Conservation (phyloP, 1,140 invertebrate genomes). For the Vanessa tameamea region DNA sequence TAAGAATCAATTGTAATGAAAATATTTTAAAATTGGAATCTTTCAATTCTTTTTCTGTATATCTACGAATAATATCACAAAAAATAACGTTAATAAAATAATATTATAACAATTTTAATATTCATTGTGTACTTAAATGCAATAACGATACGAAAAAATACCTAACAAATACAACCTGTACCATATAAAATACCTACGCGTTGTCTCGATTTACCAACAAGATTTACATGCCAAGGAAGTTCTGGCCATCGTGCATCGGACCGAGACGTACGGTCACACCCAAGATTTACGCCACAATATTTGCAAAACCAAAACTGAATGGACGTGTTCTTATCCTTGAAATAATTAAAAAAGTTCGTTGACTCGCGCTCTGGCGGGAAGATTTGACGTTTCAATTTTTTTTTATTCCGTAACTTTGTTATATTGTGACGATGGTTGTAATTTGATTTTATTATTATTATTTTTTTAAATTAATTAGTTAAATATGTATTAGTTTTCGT, state of each 20-base stretch:
- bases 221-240: constrained; percentile 69
- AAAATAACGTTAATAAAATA: not conserved
- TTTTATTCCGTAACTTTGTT: constrained; percentile 11
- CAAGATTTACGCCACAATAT: constrained; percentile 69
- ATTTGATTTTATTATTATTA: not conserved
- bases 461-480: too few species aligned
- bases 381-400: constrained; percentile 38
- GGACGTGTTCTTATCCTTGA: constrained; percentile 64
- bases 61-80: not conserved
- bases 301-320: constrained; percentile 63
- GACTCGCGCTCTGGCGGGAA: constrained; percentile 44
- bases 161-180: constrained; percentile 8
- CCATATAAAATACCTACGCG: constrained; percentile 39
- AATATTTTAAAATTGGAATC: too few species aligned
- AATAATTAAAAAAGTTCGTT: constrained; percentile 49
- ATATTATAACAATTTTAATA: not conserved
- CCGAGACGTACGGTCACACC: constrained; percentile 64
- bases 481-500: not conserved
- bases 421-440: constrained; percentile 5
- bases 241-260: constrained; percentile 50
- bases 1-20: too few species aligned
- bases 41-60: too few species aligned
- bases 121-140: too few species aligned
- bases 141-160: not conserved
- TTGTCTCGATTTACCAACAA: constrained; percentile 59